Base-by-base conservation (phyloP, 2,888 invertebrate genomes). In the Drosophila testacea region DNA sequence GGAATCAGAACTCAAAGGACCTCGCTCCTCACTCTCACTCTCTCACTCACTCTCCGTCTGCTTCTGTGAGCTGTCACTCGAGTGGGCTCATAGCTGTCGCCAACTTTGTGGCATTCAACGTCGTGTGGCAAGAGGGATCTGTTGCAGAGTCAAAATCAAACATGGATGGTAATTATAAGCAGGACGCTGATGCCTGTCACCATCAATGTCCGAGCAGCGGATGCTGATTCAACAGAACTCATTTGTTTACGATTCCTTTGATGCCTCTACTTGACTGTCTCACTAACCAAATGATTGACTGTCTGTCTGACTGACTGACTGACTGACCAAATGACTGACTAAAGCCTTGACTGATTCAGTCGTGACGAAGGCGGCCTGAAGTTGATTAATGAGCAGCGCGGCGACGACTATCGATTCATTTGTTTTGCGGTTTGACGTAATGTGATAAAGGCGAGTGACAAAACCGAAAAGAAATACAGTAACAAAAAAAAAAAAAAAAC, bases 341-440 rank as follows among this genome's bases (percentile, higher is more conserved):
- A 32, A 41, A 51, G 55, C 55, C 46, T 27, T 50, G 64, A 57
- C 41, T 50, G 57, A 22, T 39, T 54, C 50, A 30, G 52, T 51
- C 50, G 38, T 9, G 13, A 48, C 6, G 44, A 16, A 42, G 64
- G 44, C 47, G 46, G 11, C 38, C 48, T 76, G 70, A 76, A 77
- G 88, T 88, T 85, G 84, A 85, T 85, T 85, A 85, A 85, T 85
- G 84, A 86, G 81, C 69, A 36, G 9, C 60, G 77, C 70, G 72
- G 50, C 77, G 67, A 64, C 67, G 62, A 66, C 65, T 55, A 81
- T 81, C 81, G 73, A 78, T 83, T 66, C 59, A 68, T 68, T 68
- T 67, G 73, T 67, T 69, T 64, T 67, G 69, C 66, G 85, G 73
- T 68, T 70, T 67, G 71, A 71, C 74, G 57, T 73, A 67, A 82